Evolutionary conservation across 2,113 vertebrate species (phyloP), one percentile per base, ranked within the genome.

Genomic region (Neolamprologus longior): DNA sequence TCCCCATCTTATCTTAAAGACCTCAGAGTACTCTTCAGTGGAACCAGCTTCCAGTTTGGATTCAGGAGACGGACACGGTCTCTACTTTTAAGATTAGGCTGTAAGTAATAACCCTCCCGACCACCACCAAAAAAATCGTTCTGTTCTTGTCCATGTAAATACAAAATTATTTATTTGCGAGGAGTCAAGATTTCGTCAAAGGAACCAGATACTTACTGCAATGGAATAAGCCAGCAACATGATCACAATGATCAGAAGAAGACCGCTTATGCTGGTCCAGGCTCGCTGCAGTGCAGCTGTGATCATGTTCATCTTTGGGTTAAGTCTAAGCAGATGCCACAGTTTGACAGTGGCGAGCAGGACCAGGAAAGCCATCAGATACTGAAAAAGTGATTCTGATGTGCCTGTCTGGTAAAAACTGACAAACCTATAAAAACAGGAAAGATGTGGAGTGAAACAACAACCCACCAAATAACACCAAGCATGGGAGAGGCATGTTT

Each of bases 281-380:
- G 98, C 98, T 24, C 96, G 94, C 71, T 89, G 90, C 28, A 99
- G 95, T 0, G 98, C 95, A 2, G 97, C 96, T 1, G 97, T 97
- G 93, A 99, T 97, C 97, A 98, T 95, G 94, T 98, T 96, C 90
- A 98, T 95, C 87, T 98, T 98, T 73, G 98, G 97, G 88, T 99
- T 99, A 82, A 99, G 91, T 88, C 98, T 95, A 89, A 99, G 92
- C 81, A 99, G 96, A 52, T 97, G 97, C 98, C 98, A 99, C 87
- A 98, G 92, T 91, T 99, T 99, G 88, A 98, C 89, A 0, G 97
- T 98, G 84, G 98, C 94, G 21, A 98, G 95, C 47, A 99, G 96
- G 37, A 99, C 97, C 83, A 99, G 86, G 94, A 99, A 98, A 0
- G 98, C 98, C 8, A 98, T 96, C 84, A 98, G 88, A 90, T 98